Conservation (phyloP, 2,888 invertebrate genomes). For the Ophion ellenae region DNA sequence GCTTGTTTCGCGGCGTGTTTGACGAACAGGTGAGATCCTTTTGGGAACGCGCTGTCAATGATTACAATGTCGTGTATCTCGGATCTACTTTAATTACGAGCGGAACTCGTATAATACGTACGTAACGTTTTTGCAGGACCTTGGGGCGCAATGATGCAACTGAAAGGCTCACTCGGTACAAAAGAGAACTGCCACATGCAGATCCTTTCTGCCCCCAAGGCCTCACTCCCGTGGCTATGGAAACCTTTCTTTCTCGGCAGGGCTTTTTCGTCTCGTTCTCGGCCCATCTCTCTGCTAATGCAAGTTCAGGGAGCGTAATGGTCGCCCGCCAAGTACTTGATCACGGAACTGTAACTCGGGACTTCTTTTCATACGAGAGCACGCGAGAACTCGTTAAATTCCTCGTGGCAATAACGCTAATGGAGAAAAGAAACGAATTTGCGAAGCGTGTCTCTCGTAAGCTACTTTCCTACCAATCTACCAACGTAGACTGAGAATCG, state of each 20-base stretch:
- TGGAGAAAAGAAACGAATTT: slow-evolving; percentile 47
- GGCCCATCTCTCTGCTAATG: slow-evolving; percentile 24
- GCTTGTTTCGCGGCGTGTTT: slow-evolving; percentile 21
- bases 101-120: not conserved
- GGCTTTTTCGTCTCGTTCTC: slow-evolving; percentile 20
- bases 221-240: slow-evolving; percentile 40
- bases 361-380: slow-evolving; percentile 2
- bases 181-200: slow-evolving; percentile 65
- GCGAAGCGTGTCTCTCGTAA: not conserved
- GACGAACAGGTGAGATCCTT: slow-evolving; percentile 11
- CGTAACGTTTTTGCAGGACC: slow-evolving; percentile 37
- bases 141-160: slow-evolving; percentile 62
- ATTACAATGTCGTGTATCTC: slow-evolving; percentile 29
- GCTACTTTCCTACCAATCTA: not conserved
- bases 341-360: slow-evolving; percentile 26
- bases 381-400: slow-evolving; percentile 40
- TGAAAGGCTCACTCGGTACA: slow-evolving; percentile 51
- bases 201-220: slow-evolving; percentile 59
- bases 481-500: not conserved
- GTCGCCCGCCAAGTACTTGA: slow-evolving; percentile 18
- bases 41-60: slow-evolving; percentile 6
- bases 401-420: slow-evolving; percentile 50
- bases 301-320: slow-evolving; percentile 33
- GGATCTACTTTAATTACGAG: slow-evolving; percentile 52
- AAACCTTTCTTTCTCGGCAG: slow-evolving; percentile 44